A percentile compares a stretch with the other conserved stretches of the same genome.
These are phyloP conservation scores for Nestor notabilis DNA, from an alignment of 2,113 vertebrate genomes.

Conservation along the genomic window DNA sequence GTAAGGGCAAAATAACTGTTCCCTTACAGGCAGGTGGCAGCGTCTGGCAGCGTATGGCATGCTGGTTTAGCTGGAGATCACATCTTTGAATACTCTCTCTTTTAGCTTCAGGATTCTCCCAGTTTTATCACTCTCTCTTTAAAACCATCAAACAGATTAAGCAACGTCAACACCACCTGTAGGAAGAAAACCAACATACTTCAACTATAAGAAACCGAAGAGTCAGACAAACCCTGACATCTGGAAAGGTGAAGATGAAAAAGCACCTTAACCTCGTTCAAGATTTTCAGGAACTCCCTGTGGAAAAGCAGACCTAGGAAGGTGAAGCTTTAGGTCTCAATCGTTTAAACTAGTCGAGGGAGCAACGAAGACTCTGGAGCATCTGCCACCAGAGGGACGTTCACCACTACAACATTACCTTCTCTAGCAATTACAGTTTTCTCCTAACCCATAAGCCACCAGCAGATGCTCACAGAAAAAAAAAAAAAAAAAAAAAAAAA, in stretches of 20 bases:
- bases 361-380: rapidly evolving
- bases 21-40: not conserved
- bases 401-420: rapidly evolving
- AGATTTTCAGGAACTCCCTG: not conserved
- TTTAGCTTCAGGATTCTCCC: not conserved
- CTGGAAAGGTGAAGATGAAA: too few species aligned
- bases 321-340: rapidly evolving
- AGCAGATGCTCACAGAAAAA: too few species aligned
- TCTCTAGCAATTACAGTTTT: rapidly evolving
- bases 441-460: rapidly evolving
- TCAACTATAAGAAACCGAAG: not conserved
- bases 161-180: rapidly evolving
- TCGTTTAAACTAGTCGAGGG: rapidly evolving
- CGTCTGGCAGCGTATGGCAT: rapidly evolving
- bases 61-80: too few species aligned
- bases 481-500: too few species aligned
- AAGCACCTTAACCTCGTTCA: rapidly evolving
- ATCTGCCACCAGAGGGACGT: rapidly evolving
- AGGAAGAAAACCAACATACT: not conserved
- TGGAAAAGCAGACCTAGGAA: not conserved
- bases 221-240: not conserved
- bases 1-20: not conserved
- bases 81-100: not conserved
- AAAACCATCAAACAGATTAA: not conserved
- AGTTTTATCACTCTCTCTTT: not conserved